These are phyloP conservation scores for Ephialtes manifestator DNA, from an alignment of 2,888 invertebrate species.

Conservation along the genomic window DNA sequence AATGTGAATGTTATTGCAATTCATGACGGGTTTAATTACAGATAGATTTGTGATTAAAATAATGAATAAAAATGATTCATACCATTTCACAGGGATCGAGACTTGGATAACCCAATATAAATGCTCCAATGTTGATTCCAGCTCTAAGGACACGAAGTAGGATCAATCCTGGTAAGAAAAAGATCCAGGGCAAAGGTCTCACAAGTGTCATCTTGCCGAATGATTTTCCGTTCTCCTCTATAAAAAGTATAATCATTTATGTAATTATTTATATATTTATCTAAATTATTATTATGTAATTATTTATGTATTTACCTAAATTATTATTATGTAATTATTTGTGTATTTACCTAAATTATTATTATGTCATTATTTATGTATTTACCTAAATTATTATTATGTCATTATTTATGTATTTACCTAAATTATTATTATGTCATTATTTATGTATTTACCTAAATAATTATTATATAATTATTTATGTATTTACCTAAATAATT, in stretches of 20 bases:
- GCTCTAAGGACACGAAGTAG: conserved; percentile 86
- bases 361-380: too few relatives aligned
- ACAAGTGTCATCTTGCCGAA: conserved; percentile 86
- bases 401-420: too few relatives aligned
- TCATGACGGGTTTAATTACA: background rate
- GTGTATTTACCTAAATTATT: too few relatives aligned
- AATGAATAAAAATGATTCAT: conserved; percentile 41
- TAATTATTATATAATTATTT: too few relatives aligned
- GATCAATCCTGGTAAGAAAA: conserved; percentile 87
- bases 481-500: too few relatives aligned
- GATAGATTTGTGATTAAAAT: background rate
- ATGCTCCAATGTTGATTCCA: conserved; percentile 86
- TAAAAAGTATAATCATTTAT: background rate
- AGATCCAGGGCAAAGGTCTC: conserved; percentile 88
- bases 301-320: too few relatives aligned
- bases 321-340: too few relatives aligned
- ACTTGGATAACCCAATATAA: conserved; percentile 87
- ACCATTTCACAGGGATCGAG: conserved; percentile 87
- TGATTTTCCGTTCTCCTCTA: conserved; percentile 86
- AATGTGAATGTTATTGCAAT: background rate
- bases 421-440: too few relatives aligned
- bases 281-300: too few relatives aligned
- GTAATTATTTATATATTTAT: too few relatives aligned
- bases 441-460: too few relatives aligned
- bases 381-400: too few relatives aligned